These are phyloP conservation scores for Dendrocincla fuliginosa DNA, from an alignment of 2,797 vertebrate genomes.

Conservation along the genomic window DNA sequence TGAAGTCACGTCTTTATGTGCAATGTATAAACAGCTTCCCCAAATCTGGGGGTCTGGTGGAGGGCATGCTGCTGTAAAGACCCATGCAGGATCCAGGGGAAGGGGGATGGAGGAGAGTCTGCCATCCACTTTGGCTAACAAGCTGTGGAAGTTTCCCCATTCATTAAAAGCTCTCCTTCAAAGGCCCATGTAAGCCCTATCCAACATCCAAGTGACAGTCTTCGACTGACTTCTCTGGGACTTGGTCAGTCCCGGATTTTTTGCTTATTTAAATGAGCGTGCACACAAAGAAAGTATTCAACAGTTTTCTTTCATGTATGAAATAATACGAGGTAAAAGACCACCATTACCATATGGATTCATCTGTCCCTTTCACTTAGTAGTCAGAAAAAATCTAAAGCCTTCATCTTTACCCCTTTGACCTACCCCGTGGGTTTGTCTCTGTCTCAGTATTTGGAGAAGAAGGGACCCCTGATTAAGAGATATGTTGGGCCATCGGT, in stretches of 20 bases:
- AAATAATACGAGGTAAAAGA: neutral
- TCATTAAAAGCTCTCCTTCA: neutral
- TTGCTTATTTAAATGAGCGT: neutral
- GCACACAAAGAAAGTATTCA: neutral
- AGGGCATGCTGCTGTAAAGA: neutral
- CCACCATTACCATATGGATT: neutral
- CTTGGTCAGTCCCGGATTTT: neutral
- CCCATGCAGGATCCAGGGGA: neutral
- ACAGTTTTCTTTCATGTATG: neutral
- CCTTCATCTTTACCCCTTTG: conserved; percentile 16
- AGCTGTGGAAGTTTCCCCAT: neutral
- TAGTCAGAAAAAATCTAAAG: neutral
- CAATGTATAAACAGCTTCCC: neutral
- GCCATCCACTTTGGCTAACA: neutral
- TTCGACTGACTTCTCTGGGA: neutral
- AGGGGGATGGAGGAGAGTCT: neutral
- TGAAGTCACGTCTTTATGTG: neutral
- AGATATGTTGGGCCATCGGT: neutral
- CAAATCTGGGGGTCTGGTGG: neutral
- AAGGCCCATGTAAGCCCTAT: neutral
- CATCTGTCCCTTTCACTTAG: conserved; percentile 26
- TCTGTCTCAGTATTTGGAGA: neutral
- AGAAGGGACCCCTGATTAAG: conserved; percentile 17
- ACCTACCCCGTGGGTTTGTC: neutral
- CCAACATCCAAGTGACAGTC: neutral